Conservation (phyloP, 2,888 invertebrate genomes). For the Craniophora ligustri region DNA sequence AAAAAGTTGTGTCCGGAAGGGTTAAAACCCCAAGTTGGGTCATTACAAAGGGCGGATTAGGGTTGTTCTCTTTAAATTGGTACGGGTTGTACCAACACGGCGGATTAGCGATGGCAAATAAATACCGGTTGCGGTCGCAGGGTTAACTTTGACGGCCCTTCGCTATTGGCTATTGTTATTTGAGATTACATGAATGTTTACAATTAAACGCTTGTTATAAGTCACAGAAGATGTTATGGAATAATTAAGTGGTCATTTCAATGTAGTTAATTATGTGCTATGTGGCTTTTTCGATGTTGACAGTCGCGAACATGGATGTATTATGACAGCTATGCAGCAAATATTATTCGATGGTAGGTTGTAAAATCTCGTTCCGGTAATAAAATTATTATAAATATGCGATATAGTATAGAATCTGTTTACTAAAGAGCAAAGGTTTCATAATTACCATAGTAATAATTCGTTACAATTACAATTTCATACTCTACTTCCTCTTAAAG, state of each 20-base stretch:
- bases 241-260: conserved; percentile 22
- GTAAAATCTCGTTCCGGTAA: too few species aligned
- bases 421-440: too few species aligned
- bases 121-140: conserved; percentile 50
- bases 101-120: conserved; percentile 62
- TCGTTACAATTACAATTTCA: conserved; percentile 22
- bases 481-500: background rate
- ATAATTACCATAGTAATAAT: too few species aligned
- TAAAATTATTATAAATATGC: too few species aligned
- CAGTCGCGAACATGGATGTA: too few species aligned
- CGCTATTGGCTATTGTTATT: conserved; percentile 49
- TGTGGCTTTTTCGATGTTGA: background rate
- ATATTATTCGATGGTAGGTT: too few species aligned
- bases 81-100: conserved; percentile 57
- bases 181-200: conserved; percentile 41
- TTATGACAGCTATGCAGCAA: too few species aligned
- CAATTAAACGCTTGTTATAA: conserved; percentile 29
- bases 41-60: conserved; percentile 71
- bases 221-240: conserved; percentile 20
- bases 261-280: background rate
- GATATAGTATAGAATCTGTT: too few species aligned
- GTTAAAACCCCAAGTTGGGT: conserved; percentile 59
- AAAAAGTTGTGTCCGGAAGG: conserved; percentile 62
- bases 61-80: conserved; percentile 70
- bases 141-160: conserved; percentile 49